Evolutionary conservation across 2,888 invertebrate genomes (phyloP).

Genomic region (Phlogophora meticulosa): DNA sequence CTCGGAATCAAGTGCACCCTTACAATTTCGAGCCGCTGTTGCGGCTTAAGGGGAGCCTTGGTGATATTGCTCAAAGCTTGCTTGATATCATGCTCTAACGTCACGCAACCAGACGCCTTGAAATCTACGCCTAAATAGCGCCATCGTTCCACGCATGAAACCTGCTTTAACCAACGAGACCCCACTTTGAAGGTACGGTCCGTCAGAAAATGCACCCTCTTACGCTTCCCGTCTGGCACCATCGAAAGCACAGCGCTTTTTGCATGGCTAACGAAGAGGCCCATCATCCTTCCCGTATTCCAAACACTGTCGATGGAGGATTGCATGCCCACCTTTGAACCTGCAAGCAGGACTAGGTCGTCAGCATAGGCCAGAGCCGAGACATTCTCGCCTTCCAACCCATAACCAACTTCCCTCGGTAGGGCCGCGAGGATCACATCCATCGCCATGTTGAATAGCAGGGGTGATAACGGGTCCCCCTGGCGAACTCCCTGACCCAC

Average conservation of each 20-base stretch:
- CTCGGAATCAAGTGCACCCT: too few relatives aligned
- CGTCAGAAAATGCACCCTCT: conserved; percentile 60
- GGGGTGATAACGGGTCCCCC: too few relatives aligned
- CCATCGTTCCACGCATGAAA: conserved; percentile 65
- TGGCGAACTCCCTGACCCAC: too few relatives aligned
- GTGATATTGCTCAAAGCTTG: too few relatives aligned
- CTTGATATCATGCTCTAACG: conserved; percentile 17
- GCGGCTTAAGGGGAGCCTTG: too few relatives aligned
- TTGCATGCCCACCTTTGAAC: conserved; percentile 70
- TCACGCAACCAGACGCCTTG: conserved; percentile 66
- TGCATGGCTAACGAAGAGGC: conserved; percentile 37
- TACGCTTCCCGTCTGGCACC: conserved; percentile 61
- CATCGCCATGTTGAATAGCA: conserved; percentile 82
- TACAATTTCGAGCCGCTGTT: too few relatives aligned
- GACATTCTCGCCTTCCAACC: too few relatives aligned
- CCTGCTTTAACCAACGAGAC: conserved; percentile 57
- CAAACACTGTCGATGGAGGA: conserved; percentile 59
- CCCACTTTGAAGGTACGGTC: conserved; percentile 56
- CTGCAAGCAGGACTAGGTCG: conserved; percentile 70
- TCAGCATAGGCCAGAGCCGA: too few relatives aligned
- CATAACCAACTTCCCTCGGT: too few relatives aligned
- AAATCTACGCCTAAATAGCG: conserved; percentile 71
- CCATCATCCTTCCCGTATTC: conserved; percentile 25
- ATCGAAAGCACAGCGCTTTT: conserved; percentile 67
- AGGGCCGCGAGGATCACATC: too few relatives aligned